phyloP scores from a whole-genome alignment of 1,140 invertebrate species.

The Drosophila serrata region DNA sequence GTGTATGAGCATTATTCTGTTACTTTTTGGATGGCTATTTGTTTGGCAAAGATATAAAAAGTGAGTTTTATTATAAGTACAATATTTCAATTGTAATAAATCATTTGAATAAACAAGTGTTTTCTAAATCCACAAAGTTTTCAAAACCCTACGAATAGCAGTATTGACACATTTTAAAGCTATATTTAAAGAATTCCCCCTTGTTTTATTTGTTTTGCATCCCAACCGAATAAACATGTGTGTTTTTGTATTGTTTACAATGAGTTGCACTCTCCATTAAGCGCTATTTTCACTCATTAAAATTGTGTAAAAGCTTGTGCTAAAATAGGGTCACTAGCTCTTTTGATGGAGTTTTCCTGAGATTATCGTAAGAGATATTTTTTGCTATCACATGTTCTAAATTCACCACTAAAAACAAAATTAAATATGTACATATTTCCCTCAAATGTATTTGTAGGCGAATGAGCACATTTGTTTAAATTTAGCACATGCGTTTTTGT shows the following conservation, averaged over 20 bases:
- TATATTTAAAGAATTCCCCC: slow-evolving; percentile 31
- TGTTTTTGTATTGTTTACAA: slow-evolving; percentile 35
- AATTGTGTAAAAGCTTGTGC: slow-evolving; percentile 27
- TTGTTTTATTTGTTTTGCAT: slow-evolving; percentile 37
- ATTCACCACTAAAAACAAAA: slow-evolving; percentile 14
- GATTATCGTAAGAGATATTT: slow-evolving; percentile 8
- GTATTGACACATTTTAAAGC: slow-evolving; percentile 24
- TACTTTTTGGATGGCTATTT: slow-evolving; percentile 48
- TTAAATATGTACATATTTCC: slow-evolving; percentile 2
- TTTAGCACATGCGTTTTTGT: slow-evolving; percentile 75
- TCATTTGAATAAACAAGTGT: too few species aligned
- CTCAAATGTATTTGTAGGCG: slow-evolving; percentile 33
- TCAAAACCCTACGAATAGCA: neutral
- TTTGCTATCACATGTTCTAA: slow-evolving; percentile 5
- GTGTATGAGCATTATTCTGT: slow-evolving; percentile 43
- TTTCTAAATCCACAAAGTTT: neutral
- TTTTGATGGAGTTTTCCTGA: neutral
- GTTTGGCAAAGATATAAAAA: slow-evolving; percentile 60
- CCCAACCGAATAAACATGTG: slow-evolving; percentile 19
- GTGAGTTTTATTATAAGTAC: slow-evolving; percentile 39
- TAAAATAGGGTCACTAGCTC: slow-evolving; percentile 33
- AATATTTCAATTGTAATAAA: neutral
- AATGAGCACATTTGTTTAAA: slow-evolving; percentile 71
- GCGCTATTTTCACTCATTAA: slow-evolving; percentile 3
- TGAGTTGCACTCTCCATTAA: slow-evolving; percentile 9